A percentile compares a stretch with the other conserved stretches of the same genome.
Conservation (phyloP, 2,888 invertebrate species). For the Acleris emargana region DNA sequence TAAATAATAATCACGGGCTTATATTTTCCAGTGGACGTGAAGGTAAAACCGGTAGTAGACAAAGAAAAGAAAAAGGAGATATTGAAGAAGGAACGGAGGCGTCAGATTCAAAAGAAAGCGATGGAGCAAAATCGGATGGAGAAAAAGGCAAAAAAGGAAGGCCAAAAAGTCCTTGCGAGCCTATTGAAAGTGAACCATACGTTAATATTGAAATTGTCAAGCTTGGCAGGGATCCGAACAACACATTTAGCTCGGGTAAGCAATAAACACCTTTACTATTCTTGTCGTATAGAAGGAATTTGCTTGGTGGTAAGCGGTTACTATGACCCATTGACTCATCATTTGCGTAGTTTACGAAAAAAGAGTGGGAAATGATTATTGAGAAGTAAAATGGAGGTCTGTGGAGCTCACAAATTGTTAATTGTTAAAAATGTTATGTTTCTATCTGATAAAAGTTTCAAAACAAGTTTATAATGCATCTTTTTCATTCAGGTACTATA, state of each 20-base stretch:
- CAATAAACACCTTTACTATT: background rate
- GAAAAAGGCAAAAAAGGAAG: slow-evolving; percentile 73
- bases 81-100: slow-evolving; percentile 50
- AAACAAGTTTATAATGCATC: background rate
- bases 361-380: too few species aligned
- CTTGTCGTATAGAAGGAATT: background rate
- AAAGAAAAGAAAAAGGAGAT: slow-evolving; percentile 55
- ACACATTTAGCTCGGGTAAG: slow-evolving; percentile 87
- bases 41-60: slow-evolving; percentile 69
- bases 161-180: slow-evolving; percentile 87
- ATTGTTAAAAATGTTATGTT: too few species aligned
- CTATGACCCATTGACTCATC: too few species aligned
- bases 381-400: too few species aligned
- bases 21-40: slow-evolving; percentile 66
- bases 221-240: slow-evolving; percentile 87
- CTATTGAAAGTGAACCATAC: slow-evolving; percentile 85
- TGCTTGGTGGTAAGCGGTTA: too few species aligned
- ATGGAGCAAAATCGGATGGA: slow-evolving; percentile 50
- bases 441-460: too few species aligned
- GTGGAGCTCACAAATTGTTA: too few species aligned
- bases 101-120: slow-evolving; percentile 48
- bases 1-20: background rate
- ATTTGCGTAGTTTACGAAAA: too few species aligned
- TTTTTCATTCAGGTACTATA: slow-evolving; percentile 83
- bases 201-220: slow-evolving; percentile 88